These are phyloP conservation scores for Lasioglossum baleicum DNA, from an alignment of 1,140 invertebrate species.

Conservation along the genomic window DNA sequence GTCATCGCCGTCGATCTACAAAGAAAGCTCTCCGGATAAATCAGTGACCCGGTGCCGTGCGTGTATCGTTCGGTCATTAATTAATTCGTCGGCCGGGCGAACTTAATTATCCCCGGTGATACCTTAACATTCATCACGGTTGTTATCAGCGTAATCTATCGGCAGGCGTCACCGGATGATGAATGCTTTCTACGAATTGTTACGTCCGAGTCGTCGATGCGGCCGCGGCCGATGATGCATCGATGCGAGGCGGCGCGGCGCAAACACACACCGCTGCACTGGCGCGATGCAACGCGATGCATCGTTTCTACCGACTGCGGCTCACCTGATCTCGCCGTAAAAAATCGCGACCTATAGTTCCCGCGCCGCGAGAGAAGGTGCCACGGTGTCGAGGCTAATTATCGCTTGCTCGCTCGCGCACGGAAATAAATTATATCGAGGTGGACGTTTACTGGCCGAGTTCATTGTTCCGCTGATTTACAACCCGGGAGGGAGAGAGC, in stretches of 20 bases:
- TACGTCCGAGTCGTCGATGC: neutral
- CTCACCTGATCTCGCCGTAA: conserved; percentile 4
- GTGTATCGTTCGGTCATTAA: conserved; percentile 17
- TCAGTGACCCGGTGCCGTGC: neutral
- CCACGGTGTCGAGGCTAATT: conserved; percentile 48
- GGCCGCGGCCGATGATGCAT: neutral
- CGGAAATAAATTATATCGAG: conserved; percentile 57
- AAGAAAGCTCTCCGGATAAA: neutral
- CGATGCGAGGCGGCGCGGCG: neutral
- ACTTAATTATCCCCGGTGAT: neutral
- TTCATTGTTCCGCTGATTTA: conserved; percentile 62
- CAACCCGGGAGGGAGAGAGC: neutral
- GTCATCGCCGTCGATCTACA: no score
- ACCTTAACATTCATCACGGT: neutral
- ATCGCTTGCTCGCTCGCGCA: conserved; percentile 36
- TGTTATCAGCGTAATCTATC: conserved; percentile 15
- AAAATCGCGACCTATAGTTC: conserved; percentile 6
- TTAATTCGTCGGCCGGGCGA: conserved; percentile 10
- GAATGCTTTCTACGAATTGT: conserved; percentile 18
- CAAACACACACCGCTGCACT: no score
- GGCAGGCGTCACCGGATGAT: neutral
- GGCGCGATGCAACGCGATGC: no score
- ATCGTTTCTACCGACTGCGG: no score
- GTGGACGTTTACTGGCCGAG: conserved; percentile 55
- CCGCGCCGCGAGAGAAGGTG: neutral